Base-by-base conservation (phyloP, 2,113 vertebrate genomes). In the Sphaerodactylus townsendi region DNA sequence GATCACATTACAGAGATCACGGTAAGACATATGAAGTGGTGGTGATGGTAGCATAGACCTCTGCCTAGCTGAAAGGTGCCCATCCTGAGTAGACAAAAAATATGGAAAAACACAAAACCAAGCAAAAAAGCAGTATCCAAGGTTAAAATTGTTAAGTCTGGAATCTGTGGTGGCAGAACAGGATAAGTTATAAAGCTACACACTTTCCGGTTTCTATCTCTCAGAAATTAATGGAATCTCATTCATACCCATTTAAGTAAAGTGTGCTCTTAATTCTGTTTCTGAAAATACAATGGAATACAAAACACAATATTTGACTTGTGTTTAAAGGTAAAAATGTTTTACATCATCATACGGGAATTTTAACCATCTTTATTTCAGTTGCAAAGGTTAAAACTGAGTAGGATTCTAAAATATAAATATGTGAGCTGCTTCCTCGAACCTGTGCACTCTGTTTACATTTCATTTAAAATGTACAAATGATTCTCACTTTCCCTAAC, bases 251-350 rank as follows among this genome's bases (percentile, higher is more conserved):
- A 35, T 33, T 79, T 79, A 65, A 65, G 39, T 77, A 0, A 39
- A 30, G 70, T n/a, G 3, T 56, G 7, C 6, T 84, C 68, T 25
- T 9, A 2, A 53, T 59, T 56, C 37, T n/a, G 14, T 7, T 88
- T 65, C 64, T 50, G 48, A 50, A 50, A 50, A 50, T 53, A 53
- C 50, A 53, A 53, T 37, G 37, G 17, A 68, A 82, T 85, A 23
- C 56, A 72, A 82, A 44, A 83, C 3, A 68, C 46, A 53, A 17
- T 25, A 37, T 59, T 0, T 64, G 77, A 1, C 37, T 3, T 79
- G 85, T 83, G 84, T 72, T 39, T 79, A 3, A 85, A 77, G 23
- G 85, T 21, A n/a, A n/a, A n/a, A n/a, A 44, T 59, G 50, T 46
- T 28, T 10, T 39, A 7, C 89, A 39, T 33, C 33, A 66, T 59